Conservation (phyloP, 2,888 invertebrate genomes). For the Dascillus cervinus region DNA sequence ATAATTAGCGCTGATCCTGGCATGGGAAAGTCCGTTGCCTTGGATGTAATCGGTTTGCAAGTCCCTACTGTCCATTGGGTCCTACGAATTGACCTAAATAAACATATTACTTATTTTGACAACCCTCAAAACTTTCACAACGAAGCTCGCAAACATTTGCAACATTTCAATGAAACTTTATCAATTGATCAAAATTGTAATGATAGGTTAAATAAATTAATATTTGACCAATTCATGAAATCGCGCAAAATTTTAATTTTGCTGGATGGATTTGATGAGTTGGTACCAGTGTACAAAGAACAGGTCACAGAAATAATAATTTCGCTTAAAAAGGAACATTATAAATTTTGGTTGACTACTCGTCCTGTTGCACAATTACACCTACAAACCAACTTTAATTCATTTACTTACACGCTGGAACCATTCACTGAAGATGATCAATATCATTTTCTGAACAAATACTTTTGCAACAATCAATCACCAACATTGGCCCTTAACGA, state of each 20-base stretch:
- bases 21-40: slow-evolving; percentile 4
- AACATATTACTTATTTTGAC: slow-evolving; percentile 2
- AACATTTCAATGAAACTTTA: not conserved
- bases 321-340: not conserved
- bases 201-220: too few relatives aligned
- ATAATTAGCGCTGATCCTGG: slow-evolving; percentile 3
- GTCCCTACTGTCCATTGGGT: not conserved
- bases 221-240: too few relatives aligned
- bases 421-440: not conserved
- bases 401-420: not conserved
- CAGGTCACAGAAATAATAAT: not conserved
- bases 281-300: not conserved
- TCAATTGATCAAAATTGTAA: too few relatives aligned
- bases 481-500: too few relatives aligned
- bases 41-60: too few relatives aligned
- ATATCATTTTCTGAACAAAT: not conserved
- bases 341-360: not conserved
- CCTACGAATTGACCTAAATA: slow-evolving; percentile 1
- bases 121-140: too few relatives aligned
- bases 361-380: not conserved
- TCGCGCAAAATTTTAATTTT: not conserved
- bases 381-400: not conserved
- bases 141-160: not conserved
- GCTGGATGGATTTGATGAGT: not conserved
- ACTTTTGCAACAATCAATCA: too few relatives aligned